Evolutionary conservation across 2,113 vertebrate genomes (phyloP), one percentile per base, ranked within the genome.

Genomic region (Jacana jacana): DNA sequence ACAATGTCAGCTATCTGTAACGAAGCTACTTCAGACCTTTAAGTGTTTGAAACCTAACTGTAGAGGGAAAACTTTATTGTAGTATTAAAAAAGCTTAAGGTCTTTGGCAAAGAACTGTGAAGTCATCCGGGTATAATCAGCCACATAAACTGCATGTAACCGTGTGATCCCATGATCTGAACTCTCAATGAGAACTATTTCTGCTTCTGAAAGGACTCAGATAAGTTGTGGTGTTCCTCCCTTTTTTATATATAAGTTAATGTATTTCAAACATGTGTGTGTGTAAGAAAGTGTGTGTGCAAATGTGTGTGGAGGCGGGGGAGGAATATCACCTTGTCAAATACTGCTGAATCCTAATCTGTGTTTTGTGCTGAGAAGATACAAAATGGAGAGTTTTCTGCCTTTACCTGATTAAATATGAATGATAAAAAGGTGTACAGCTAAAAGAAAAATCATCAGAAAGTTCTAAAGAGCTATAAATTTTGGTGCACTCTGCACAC

Each of bases 21-120:
- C 66, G 55, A 64, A 93, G 89, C 33, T 65, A 42, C 42, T 83
- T 86, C 23, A 63, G 66, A 71, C 46, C 73, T 40, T n/a, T 52
- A 60, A 64, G 35, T 55, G 33, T 68, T 86, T 89, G 42, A 81
- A 78, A 87, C 33, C 2, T 52, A 37, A 6, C 9, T 91, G 27
- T 46, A 51, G n/a, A 75, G 39, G 42, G 17, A 88, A 83, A 80
- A 51, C 13, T 70, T 88, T 75, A 93, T 54, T 35, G 25, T 27
- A 81, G 44, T 30, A 70, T 71, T 93, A 48, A 90, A 80, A 91
- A 83, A 77, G 42, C 69, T 94, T 90, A 57, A 83, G 28, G 60
- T 89, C 55, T 89, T 86, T 70, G n/a, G 68, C 44, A 91, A 94
- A 86, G 61, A 20, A 19, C 37, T 92, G 68, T 88, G 91, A 88